These are phyloP conservation scores for Chirona hameri DNA, from an alignment of 2,888 invertebrate species.

Conservation along the genomic window DNA sequence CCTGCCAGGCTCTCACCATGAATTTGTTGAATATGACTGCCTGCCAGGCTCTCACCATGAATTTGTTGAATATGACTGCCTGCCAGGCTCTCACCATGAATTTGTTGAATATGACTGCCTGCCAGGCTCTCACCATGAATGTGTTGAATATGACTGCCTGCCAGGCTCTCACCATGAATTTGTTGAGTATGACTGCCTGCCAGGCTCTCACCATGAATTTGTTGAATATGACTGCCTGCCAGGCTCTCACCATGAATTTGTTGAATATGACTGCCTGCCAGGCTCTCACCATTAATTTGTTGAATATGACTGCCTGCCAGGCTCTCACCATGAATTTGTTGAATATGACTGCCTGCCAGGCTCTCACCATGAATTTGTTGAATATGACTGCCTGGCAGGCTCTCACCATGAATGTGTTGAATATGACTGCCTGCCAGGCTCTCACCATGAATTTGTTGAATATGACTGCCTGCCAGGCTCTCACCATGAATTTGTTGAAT, in stretches of 20 bases:
- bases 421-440: conserved; percentile 90
- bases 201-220: conserved; percentile 80
- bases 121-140: conserved; percentile 88
- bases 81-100: conserved; percentile 94
- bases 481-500: conserved; percentile 73
- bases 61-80: conserved; percentile 80
- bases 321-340: conserved; percentile 80
- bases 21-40: conserved; percentile 81
- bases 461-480: conserved; percentile 91
- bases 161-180: conserved; percentile 85
- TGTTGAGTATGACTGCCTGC: conserved; percentile 87
- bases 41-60: conserved; percentile 92
- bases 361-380: conserved; percentile 73
- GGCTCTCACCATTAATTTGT: conserved; percentile 72
- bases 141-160: conserved; percentile 85
- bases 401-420: conserved; percentile 77
- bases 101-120: conserved; percentile 82
- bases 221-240: conserved; percentile 90
- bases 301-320: conserved; percentile 89
- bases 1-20: conserved; percentile 95
- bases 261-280: conserved; percentile 93
- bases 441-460: conserved; percentile 76
- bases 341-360: conserved; percentile 89
- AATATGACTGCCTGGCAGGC: conserved; percentile 92
- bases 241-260: conserved; percentile 73